Percentiles rank a stretch among this genome's conserved stretches.
These are phyloP conservation scores for Synanthedon vespiformis DNA, from an alignment of 2,888 invertebrate species.

Conservation along the genomic window DNA sequence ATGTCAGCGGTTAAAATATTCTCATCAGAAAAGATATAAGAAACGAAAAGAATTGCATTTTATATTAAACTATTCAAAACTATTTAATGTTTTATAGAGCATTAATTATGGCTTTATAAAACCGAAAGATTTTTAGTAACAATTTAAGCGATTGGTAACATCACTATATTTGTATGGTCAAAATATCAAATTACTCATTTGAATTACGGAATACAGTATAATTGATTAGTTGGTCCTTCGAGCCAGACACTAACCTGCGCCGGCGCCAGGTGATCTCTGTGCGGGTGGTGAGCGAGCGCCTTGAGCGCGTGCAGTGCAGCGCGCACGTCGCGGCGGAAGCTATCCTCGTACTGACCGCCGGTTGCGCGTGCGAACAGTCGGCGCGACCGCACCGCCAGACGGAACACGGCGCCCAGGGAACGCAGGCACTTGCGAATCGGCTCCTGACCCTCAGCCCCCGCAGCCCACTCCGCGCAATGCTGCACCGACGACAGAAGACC, in stretches of 20 bases:
- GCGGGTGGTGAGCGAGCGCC: conserved; percentile 75
- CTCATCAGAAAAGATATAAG: no score
- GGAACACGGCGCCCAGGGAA: conserved; percentile 92
- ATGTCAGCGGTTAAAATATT: no score
- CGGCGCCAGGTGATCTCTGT: conserved; percentile 79
- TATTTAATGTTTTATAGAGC: no score
- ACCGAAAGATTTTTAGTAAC: no score
- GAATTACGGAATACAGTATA: not conserved
- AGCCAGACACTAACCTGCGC: conserved; percentile 71
- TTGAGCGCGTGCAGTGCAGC: conserved; percentile 84
- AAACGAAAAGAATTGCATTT: no score
- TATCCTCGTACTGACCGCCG: conserved; percentile 89
- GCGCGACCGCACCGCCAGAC: conserved; percentile 90
- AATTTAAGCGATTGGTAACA: no score
- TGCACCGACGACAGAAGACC: conserved; percentile 90
- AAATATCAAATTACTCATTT: no score
- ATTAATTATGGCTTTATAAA: no score
- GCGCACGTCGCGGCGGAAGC: conserved; percentile 84
- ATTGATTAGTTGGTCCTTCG: not conserved
- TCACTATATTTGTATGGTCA: no score
- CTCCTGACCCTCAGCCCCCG: conserved; percentile 88
- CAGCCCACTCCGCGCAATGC: conserved; percentile 89
- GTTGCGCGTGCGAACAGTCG: conserved; percentile 87
- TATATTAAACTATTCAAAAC: no score
- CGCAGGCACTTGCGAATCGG: conserved; percentile 91